A percentile compares a stretch with the other conserved stretches of the same genome.
Evolutionary conservation across 2,113 vertebrate genomes (phyloP).

Genomic region (Lipotes vexillifer): DNA sequence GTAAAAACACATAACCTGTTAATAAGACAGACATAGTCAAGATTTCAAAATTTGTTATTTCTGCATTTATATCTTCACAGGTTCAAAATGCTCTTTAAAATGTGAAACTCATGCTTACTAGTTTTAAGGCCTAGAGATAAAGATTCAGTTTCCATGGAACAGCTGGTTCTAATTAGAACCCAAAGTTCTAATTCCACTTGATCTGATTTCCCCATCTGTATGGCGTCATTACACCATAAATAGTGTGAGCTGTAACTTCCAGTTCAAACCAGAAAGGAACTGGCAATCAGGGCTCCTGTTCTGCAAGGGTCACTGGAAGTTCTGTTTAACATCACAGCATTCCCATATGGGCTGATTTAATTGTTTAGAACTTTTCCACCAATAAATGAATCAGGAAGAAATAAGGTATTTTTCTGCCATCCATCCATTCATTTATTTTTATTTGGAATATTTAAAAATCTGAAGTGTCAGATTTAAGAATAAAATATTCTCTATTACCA

Average conservation of each 20-base stretch:
- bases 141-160: constrained; percentile 26
- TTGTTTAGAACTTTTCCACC: neutral
- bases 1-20: neutral
- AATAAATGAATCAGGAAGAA: neutral
- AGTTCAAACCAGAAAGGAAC: constrained; percentile 40
- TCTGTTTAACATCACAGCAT: neutral
- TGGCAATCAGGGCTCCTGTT: neutral
- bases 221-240: constrained; percentile 64
- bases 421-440: neutral
- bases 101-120: constrained; percentile 40
- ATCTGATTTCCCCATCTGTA: constrained; percentile 67
- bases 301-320: constrained; percentile 39
- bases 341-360: neutral
- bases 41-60: constrained; percentile 19
- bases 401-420: neutral
- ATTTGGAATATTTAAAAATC: neutral
- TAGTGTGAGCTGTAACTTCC: constrained; percentile 52
- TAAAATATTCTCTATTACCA: neutral
- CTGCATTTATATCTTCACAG: constrained; percentile 5
- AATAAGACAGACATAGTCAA: neutral
- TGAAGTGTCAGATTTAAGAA: neutral
- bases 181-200: constrained; percentile 59
- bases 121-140: constrained; percentile 33
- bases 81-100: constrained; percentile 53
- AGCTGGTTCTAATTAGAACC: constrained; percentile 74